Base-by-base conservation (phyloP, 2,888 invertebrate species). In the Drepana falcataria region DNA sequence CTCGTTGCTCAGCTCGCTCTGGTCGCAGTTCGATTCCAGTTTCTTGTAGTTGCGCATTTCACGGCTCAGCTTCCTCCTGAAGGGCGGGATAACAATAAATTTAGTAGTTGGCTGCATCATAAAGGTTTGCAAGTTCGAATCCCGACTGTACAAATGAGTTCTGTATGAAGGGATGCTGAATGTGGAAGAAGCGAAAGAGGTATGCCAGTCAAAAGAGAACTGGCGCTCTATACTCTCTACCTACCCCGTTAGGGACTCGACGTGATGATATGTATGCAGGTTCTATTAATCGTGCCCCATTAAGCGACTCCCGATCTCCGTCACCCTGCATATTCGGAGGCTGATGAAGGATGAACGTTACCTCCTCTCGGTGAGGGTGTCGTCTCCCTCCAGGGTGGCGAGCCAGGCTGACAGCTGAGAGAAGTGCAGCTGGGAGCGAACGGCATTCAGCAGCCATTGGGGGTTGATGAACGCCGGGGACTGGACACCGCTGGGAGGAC, bases 321-420 rank as follows among this genome's bases (percentile, higher is more conserved):
- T 21, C 21, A 21, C 21, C 21, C 21, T 21, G 21, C 21, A 21
- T 21, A 21, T 21, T 21, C 21, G 21, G 21, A 21, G 21, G 21
- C 21, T 21, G 21, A 21, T 21, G 21, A 21, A 21, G 21, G 21
- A 9, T 9, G 9, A 9, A 6, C 6, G 40, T 6, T 79, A 75
- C 91, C 87, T 74, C 79, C 85, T 80, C 80, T 89, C 79, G 64
- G 82, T 66, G 73, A 91, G 69, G 68, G 83, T 64, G 71, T 88
- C 65, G 48, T 74, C 75, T 44, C 58, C 68, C 65, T 77, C 75
- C 49, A 88, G 72, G 48, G 79, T 71, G 3, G 94, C 93, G 71
- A 95, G 93, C 98, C 98, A 99, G 55, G 98, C 97, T 53, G 97
- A 96, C 65, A 99, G 94, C 92, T 99, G 98, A 3, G 98, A 99